Evolutionary conservation across 1,140 invertebrate species (phyloP).

Genomic region (Lordiphosa clarofinis): DNA sequence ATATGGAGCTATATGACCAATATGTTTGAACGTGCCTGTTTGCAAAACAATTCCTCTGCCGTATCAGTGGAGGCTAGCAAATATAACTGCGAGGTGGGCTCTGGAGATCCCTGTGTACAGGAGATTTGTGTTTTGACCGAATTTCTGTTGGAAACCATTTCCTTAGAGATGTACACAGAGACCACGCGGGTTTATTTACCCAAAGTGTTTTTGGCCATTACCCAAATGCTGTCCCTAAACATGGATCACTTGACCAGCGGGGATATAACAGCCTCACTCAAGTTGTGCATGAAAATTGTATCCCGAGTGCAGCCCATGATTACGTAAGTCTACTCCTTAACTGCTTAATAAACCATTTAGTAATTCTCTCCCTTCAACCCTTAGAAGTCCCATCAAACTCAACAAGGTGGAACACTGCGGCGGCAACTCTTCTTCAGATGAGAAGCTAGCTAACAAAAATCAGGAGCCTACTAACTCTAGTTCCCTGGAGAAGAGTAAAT

Average conservation of each 20-base stretch:
- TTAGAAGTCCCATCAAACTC: slow-evolving; percentile 73
- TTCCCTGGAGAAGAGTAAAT: slow-evolving; percentile 84
- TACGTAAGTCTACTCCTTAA: slow-evolving; percentile 53
- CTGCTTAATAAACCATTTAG: background rate
- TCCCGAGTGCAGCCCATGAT: slow-evolving; percentile 87
- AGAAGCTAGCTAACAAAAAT: slow-evolving; percentile 26
- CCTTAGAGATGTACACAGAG: slow-evolving; percentile 89
- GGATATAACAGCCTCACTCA: slow-evolving; percentile 85
- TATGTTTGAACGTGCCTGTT: slow-evolving; percentile 85
- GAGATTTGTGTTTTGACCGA: slow-evolving; percentile 88
- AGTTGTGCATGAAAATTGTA: slow-evolving; percentile 88
- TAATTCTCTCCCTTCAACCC: slow-evolving; percentile 8
- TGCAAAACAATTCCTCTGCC: slow-evolving; percentile 50
- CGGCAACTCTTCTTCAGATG: slow-evolving; percentile 32
- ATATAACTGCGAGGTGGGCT: slow-evolving; percentile 82
- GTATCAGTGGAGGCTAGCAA: slow-evolving; percentile 28
- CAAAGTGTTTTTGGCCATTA: slow-evolving; percentile 85
- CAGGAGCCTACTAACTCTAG: slow-evolving; percentile 19
- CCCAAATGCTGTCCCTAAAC: slow-evolving; percentile 82
- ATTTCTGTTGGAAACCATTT: slow-evolving; percentile 89
- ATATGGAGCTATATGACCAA: slow-evolving; percentile 92
- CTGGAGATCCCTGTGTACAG: slow-evolving; percentile 82
- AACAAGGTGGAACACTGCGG: slow-evolving; percentile 46
- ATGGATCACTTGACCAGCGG: slow-evolving; percentile 82
- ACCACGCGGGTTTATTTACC: slow-evolving; percentile 90